These are phyloP conservation scores for Operophtera brumata DNA, from an alignment of 2,888 invertebrate species.

Conservation along the genomic window DNA sequence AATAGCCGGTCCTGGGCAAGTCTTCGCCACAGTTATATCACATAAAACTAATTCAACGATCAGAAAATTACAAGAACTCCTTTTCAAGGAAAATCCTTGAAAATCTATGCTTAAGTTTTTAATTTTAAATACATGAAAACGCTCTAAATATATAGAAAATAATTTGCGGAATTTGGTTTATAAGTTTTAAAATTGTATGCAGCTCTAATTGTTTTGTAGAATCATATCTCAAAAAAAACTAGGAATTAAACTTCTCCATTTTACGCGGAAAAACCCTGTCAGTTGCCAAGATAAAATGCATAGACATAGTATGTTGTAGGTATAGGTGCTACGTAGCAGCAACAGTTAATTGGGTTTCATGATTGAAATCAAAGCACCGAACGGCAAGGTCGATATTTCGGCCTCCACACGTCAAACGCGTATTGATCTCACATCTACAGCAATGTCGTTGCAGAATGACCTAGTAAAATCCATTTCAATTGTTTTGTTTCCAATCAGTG, in stretches of 20 bases:
- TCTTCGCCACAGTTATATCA: neutral
- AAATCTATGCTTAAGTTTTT: no score
- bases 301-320: no score
- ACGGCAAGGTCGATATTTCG: slow-evolving; percentile 56
- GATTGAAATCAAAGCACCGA: slow-evolving; percentile 50
- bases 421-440: slow-evolving; percentile 41
- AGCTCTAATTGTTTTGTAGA: no score
- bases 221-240: no score
- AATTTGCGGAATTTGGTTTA: no score
- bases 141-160: no score
- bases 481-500: slow-evolving; percentile 10
- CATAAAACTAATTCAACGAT: no score
- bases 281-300: neutral
- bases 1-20: neutral
- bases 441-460: slow-evolving; percentile 47
- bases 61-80: no score
- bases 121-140: no score
- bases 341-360: slow-evolving; percentile 45
- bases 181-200: no score
- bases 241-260: no score
- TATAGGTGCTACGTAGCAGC: slow-evolving; percentile 4
- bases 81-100: no score
- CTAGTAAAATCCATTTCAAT: slow-evolving; percentile 19
- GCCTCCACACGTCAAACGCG: slow-evolving; percentile 56
- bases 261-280: neutral